phyloP scores from a whole-genome alignment of 2,113 vertebrate species.

The Anarhynchus alexandrinus region DNA sequence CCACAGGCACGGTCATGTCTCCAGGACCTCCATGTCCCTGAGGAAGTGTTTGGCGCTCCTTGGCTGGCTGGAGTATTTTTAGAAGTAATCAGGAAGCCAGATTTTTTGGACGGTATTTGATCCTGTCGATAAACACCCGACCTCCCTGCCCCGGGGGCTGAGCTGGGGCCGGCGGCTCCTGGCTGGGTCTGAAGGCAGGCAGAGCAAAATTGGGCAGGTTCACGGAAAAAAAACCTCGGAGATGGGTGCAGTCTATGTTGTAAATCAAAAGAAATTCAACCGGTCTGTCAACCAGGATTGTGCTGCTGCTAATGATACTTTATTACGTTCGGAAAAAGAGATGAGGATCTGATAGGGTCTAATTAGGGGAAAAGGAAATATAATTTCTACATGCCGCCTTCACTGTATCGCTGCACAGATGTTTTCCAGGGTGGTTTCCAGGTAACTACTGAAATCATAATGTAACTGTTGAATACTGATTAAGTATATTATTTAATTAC shows the following conservation, averaged over 20 bases:
- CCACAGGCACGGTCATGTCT: neutral
- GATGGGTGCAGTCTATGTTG: accelerated
- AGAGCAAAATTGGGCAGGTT: neutral
- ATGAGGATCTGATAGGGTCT: neutral
- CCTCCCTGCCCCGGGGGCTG: neutral
- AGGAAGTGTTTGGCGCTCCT: neutral
- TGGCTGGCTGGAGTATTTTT: neutral
- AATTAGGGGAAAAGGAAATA: neutral
- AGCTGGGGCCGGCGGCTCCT: neutral
- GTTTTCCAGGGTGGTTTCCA: neutral
- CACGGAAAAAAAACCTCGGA: neutral
- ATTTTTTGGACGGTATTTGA: neutral
- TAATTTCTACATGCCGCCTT: neutral
- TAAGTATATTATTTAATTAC: neutral
- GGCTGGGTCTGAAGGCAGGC: neutral
- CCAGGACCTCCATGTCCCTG: neutral
- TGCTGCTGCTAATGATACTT: neutral
- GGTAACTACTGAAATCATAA: neutral
- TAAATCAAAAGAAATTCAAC: neutral
- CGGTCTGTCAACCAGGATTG: neutral
- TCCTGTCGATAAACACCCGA: accelerated
- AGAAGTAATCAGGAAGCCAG: neutral
- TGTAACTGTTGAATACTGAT: neutral
- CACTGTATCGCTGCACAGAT: neutral
- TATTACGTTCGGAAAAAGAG: neutral